Base-by-base conservation (phyloP, 1,140 invertebrate species). In the Neoseiulus cucumeris region DNA sequence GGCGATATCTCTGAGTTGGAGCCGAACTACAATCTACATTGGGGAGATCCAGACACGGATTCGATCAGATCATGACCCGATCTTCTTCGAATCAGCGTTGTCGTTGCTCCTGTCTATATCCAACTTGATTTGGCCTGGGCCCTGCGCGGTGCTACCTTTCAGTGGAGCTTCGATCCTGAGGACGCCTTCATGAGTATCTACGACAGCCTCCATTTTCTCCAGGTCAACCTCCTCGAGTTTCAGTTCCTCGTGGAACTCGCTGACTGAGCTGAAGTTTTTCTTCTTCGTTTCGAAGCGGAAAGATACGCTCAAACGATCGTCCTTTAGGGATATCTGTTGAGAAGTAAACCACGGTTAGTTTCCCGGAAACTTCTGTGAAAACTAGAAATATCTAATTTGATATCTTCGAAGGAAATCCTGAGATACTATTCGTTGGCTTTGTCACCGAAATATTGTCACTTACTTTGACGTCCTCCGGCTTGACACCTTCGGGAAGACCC, bases 381-480 rank as follows among this genome's bases (percentile, higher is more conserved):
- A n/a, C n/a, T n/a, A n/a, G n/a, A n/a, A n/a, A n/a, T n/a, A n/a
- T n/a, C n/a, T n/a, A n/a, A n/a, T n/a, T n/a, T n/a, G n/a, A n/a
- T n/a, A n/a, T n/a, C n/a, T n/a, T n/a, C n/a, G n/a, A n/a, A n/a
- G n/a, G n/a, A n/a, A n/a, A n/a, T n/a, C n/a, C n/a, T n/a, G n/a
- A n/a, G n/a, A n/a, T n/a, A n/a, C n/a, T n/a, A n/a, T n/a, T n/a
- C n/a, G n/a, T n/a, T n/a, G n/a, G n/a, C n/a, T n/a, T n/a, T n/a
- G n/a, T n/a, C n/a, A n/a, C 33, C 4, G 33, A 39, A 39, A 39
- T 4, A 39, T 39, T 9, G 33, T 4, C 33, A 39, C 33, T 25
- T 59, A 59, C 51, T 33, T 59, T 59, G 4, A 59, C 51, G 22
- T 59, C 51, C 22, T 59, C 51, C 22, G 51, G 51, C 51, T 59